Evolutionary conservation across 2,797 vertebrate species (phyloP).

Genomic region (Pangasius sanitwongsei): DNA sequence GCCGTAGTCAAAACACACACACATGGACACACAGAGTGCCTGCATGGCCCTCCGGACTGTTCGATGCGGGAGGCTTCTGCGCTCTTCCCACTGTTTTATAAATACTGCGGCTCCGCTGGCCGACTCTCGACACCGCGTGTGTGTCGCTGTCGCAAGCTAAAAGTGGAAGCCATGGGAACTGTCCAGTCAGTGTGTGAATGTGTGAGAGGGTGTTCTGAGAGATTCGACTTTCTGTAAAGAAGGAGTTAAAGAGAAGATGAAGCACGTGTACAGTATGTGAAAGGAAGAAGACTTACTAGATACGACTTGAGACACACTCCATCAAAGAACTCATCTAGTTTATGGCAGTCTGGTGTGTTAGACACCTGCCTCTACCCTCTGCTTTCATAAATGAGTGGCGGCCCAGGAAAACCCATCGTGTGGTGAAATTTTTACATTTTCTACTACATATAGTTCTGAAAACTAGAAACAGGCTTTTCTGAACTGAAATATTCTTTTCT

Average conservation of each 20-base stretch:
- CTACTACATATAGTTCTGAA: not conserved
- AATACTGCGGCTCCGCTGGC: conserved; percentile 48
- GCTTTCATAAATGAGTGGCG: not conserved
- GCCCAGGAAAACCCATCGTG: not conserved
- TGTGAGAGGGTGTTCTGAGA: not conserved
- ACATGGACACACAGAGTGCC: conserved; percentile 39
- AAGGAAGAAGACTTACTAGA: not conserved
- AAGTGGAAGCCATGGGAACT: conserved; percentile 37
- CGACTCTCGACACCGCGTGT: not conserved
- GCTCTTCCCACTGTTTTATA: conserved; percentile 56
- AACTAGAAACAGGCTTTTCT: not conserved
- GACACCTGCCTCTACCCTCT: not conserved
- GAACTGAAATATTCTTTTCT: not conserved
- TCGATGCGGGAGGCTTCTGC: conserved; percentile 55
- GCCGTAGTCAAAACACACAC: conserved; percentile 73
- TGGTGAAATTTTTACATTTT: not conserved
- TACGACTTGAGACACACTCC: not conserved
- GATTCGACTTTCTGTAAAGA: not conserved
- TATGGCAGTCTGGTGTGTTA: not conserved
- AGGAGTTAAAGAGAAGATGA: not conserved
- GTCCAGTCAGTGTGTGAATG: not conserved
- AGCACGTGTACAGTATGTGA: not conserved
- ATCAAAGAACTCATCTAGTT: not conserved
- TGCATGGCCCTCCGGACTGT: conserved; percentile 52
- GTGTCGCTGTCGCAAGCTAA: conserved; percentile 25